Evolutionary conservation across 2,113 vertebrate genomes (phyloP).

Genomic region (Peromyscus polionotus): DNA sequence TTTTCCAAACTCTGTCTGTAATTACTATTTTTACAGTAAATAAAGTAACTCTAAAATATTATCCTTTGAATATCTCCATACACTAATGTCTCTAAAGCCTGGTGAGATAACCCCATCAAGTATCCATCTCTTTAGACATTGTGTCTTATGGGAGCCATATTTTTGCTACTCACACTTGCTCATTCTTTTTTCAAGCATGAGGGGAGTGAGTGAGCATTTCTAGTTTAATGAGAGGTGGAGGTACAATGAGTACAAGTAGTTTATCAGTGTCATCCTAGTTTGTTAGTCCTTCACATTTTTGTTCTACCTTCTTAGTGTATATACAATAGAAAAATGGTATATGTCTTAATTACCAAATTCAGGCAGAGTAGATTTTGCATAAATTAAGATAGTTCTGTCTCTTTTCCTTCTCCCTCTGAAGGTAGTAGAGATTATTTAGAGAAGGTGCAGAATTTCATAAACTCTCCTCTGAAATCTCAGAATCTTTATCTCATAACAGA

Average conservation of each 20-base stretch:
- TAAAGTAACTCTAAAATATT: background rate
- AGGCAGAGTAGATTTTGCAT: background rate
- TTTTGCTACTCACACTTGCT: background rate
- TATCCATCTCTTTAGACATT: background rate
- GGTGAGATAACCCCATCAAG: background rate
- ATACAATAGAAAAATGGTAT: background rate
- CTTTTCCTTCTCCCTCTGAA: background rate
- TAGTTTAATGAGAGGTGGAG: background rate
- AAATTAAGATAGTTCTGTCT: background rate
- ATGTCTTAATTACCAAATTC: background rate
- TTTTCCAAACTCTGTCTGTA: background rate
- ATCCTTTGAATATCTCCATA: background rate
- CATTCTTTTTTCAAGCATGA: background rate
- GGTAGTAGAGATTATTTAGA: background rate
- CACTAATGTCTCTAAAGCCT: background rate
- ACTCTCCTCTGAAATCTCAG: slow-evolving; percentile 17
- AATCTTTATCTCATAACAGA: slow-evolving; percentile 40
- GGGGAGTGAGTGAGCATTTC: background rate
- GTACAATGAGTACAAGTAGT: background rate
- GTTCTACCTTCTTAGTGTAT: background rate
- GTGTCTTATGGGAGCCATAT: background rate
- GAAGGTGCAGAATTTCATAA: background rate
- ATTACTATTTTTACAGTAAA: background rate
- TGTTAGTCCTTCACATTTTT: background rate
- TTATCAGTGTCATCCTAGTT: background rate